These are phyloP conservation scores for Alsophila aescularia DNA, from an alignment of 2,888 invertebrate species.

Conservation along the genomic window DNA sequence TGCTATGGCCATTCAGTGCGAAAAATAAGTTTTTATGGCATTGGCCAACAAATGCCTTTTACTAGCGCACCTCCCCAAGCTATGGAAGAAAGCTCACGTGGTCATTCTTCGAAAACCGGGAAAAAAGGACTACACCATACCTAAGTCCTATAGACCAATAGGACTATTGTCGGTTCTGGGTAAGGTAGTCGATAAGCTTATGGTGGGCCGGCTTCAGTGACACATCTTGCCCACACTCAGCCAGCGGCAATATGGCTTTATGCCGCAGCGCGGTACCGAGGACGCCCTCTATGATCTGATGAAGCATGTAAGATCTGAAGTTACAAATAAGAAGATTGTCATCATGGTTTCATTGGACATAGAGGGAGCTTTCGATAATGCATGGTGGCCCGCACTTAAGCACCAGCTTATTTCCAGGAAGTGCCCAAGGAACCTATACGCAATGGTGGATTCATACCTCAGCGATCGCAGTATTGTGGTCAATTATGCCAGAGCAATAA, in stretches of 20 bases:
- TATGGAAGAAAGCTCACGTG: constrained; percentile 3
- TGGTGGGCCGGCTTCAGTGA: constrained; percentile 25
- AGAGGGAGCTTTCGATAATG: constrained; percentile 43
- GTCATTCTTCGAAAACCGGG: background rate
- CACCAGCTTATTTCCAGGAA: background rate
- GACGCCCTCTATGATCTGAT: constrained; percentile 32
- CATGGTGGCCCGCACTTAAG: constrained; percentile 44
- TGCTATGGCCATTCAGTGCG: background rate
- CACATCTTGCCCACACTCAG: constrained; percentile 19
- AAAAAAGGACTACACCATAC: too few species aligned
- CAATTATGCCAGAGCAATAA: too few species aligned
- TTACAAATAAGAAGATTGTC: constrained; percentile 17
- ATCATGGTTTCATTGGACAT: constrained; percentile 33
- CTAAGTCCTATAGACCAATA: constrained; percentile 1
- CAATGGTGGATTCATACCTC: background rate
- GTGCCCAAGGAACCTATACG: background rate
- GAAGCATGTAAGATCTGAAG: background rate
- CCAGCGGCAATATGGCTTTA: constrained; percentile 29
- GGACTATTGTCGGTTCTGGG: constrained; percentile 13
- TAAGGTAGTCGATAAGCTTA: constrained; percentile 24
- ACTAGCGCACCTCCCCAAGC: background rate
- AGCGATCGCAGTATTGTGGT: too few species aligned
- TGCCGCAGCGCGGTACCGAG: constrained; percentile 33
- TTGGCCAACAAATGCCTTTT: constrained; percentile 1
- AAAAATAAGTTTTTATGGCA: background rate